A percentile compares a stretch with the other conserved stretches of the same genome.
phyloP scores from a whole-genome alignment of 2,113 vertebrate species.

The Boulengerochromis microlepis region DNA sequence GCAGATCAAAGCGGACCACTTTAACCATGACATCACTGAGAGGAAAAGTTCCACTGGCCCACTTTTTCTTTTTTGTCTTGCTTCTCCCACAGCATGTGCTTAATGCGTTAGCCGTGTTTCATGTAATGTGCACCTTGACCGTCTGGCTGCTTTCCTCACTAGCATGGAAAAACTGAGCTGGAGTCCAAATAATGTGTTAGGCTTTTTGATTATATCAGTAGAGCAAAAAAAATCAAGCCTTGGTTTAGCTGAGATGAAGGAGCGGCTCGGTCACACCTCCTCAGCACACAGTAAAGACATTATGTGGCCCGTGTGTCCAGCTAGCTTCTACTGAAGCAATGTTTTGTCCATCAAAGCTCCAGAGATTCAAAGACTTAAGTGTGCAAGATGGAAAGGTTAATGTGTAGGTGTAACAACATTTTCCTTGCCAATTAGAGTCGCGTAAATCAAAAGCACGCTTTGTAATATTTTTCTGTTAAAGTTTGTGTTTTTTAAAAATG shows the following conservation, averaged over 20 bases:
- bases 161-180: not conserved
- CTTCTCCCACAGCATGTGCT: not conserved
- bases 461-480: not conserved
- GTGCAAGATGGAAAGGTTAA: not conserved
- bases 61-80: not conserved
- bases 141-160: slow-evolving; percentile 7
- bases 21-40: slow-evolving; percentile 58
- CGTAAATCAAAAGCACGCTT: not conserved
- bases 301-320: not conserved
- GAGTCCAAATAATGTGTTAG: not conserved
- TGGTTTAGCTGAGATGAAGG: slow-evolving; percentile 21
- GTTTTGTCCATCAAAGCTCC: not conserved
- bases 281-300: not conserved
- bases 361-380: not conserved
- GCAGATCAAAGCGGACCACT: not conserved
- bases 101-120: not conserved
- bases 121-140: slow-evolving; percentile 13
- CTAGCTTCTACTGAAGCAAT: not conserved
- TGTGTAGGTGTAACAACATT: slow-evolving; percentile 2
- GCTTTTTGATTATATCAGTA: slow-evolving; percentile 14
- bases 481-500: not conserved
- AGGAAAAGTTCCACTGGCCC: not conserved
- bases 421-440: slow-evolving; percentile 3
- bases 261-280: not conserved
- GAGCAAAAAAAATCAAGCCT: slow-evolving; percentile 17